Percentiles rank a stretch among this genome's conserved stretches.
phyloP scores from a whole-genome alignment of 2,113 vertebrate species.

The Trochalopteron elliotii region DNA sequence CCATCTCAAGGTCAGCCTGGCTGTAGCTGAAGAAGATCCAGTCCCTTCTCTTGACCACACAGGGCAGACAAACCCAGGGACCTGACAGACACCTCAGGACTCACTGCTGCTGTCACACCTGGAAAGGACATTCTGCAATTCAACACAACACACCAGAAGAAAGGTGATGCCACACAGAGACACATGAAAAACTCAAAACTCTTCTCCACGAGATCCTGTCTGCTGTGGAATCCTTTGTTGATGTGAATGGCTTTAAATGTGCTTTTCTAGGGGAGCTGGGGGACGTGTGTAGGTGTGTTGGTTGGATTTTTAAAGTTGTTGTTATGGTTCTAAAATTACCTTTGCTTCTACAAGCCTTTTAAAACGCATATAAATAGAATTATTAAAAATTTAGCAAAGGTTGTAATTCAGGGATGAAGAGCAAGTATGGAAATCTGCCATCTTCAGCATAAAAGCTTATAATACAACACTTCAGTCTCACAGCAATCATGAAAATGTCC shows the following conservation, averaged over 20 bases:
- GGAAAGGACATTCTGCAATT: neutral
- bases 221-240: neutral
- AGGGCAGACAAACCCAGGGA: neutral
- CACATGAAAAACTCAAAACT: neutral
- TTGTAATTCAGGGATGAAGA: neutral
- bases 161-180: neutral
- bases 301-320: neutral
- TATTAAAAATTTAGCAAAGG: neutral
- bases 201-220: neutral
- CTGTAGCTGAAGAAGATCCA: neutral
- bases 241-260: neutral
- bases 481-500: neutral
- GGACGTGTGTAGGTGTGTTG: neutral
- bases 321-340: neutral
- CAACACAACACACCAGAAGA: neutral
- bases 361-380: neutral
- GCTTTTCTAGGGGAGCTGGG: fast-evolving
- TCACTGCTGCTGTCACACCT: neutral
- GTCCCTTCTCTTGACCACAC: neutral
- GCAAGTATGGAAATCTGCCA: neutral
- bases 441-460: neutral
- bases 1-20: neutral
- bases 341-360: neutral
- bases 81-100: neutral
- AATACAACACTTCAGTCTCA: neutral